A percentile compares a stretch with the other conserved stretches of the same genome.
These are phyloP conservation scores for Ylistrum balloti DNA, from an alignment of 1,140 invertebrate species.

Conservation along the genomic window DNA sequence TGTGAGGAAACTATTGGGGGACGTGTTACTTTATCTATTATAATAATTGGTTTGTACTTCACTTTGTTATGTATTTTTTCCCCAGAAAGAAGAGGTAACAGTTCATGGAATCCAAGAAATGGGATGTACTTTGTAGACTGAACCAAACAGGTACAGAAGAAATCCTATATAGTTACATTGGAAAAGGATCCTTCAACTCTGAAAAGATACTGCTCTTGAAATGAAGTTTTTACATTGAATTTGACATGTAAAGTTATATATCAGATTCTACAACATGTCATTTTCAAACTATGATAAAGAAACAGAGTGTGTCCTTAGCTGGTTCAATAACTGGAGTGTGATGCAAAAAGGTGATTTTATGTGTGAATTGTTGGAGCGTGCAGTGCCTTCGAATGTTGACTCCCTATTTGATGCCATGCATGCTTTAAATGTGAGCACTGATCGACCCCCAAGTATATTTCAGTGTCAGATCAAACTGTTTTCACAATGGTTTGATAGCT, in stretches of 20 bases:
- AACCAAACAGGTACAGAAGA: neutral
- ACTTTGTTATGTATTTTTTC: no score
- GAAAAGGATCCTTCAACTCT: neutral
- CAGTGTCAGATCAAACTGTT: conserved; percentile 95
- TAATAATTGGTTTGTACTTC: no score
- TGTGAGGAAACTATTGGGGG: no score
- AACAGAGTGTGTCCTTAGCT: conserved; percentile 82
- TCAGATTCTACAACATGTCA: conserved; percentile 61
- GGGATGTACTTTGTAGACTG: neutral
- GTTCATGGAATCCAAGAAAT: no score
- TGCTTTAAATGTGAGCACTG: conserved; percentile 84
- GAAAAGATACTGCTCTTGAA: neutral
- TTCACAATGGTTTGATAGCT: conserved; percentile 92
- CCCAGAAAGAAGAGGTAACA: no score
- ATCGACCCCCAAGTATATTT: conserved; percentile 92
- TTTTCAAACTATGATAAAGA: conserved; percentile 73
- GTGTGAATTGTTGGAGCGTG: conserved; percentile 88
- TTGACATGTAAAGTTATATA: neutral
- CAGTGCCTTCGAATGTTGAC: conserved; percentile 85
- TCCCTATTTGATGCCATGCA: conserved; percentile 89
- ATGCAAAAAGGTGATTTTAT: conserved; percentile 93
- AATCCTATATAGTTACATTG: neutral
- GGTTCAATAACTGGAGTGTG: conserved; percentile 95
- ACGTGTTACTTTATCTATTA: no score
- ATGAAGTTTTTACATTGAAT: neutral